Base-by-base conservation (phyloP, 1,140 invertebrate species). In the Cotesia glomerata region DNA sequence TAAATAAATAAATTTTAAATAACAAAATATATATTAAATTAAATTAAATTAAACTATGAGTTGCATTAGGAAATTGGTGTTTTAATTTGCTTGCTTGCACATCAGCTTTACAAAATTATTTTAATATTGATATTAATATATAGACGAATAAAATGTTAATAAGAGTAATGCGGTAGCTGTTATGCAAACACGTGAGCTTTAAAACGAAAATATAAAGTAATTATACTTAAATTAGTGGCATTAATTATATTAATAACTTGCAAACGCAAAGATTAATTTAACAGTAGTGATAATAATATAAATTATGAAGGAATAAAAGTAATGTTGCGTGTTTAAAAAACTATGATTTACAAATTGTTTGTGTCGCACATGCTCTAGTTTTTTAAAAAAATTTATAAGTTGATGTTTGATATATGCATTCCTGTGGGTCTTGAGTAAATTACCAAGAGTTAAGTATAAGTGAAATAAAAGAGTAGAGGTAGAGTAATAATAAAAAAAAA, bases 21-120 rank as follows among this genome's bases (percentile, higher is more conserved):
- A 45, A 71, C 16, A 78, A 69, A 26, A 26, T 26, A 76, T 63
- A 69, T 54, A 75, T 54, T 16, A 54, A 9, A 26, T 26, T 26
- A 26, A 14, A 54, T n/a, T 14, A n/a, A 54, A 68, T 56, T 26
- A 16, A 35, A 56, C 34, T 52, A 56, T 54, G 5, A 56, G 34
- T 35, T n/a, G 32, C 35, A n/a, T 32, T 32, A 34, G 11, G 26
- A 32, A n/a, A 62, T 16, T 62, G 59, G n/a, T 62, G 26, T 18
- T 51, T 66, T 2, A 34, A 62, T 62, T 66, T 26, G 14, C 18
- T 9, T 51, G 35, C 16, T 39, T 39, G n/a, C 64, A 9, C 32
- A 13, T 66, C 64, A 68, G 66, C 49, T 56, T 14, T 45, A 52
- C 36, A 68, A 58, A 68, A 56, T 34, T 68, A n/a, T 56, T 56